Conservation (phyloP, 35 echinoderm and acorn worm species). For the Apostichopus californicus region DNA sequence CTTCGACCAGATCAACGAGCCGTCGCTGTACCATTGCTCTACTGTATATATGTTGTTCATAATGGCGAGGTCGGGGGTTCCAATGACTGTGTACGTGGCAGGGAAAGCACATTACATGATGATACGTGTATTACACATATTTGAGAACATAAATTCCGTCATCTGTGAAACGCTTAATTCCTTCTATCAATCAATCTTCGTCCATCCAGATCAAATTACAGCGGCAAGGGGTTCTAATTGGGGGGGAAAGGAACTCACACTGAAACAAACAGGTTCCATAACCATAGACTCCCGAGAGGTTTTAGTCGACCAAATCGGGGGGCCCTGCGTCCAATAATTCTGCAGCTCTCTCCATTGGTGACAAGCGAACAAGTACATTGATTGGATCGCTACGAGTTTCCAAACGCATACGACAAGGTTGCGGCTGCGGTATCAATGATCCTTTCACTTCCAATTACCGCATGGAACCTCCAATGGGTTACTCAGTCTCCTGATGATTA, state of each 20-base stretch:
- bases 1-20: too few relatives aligned
- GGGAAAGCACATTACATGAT: too few relatives aligned
- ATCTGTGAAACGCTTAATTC: too few relatives aligned
- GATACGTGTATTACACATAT: too few relatives aligned
- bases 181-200: background rate
- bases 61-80: too few relatives aligned
- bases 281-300: background rate
- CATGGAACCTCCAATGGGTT: background rate
- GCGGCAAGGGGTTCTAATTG: background rate
- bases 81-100: too few relatives aligned
- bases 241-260: background rate
- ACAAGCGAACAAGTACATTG: background rate
- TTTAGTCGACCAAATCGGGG: background rate
- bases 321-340: background rate
- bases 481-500: conserved; percentile 28
- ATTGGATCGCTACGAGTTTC: too few relatives aligned
- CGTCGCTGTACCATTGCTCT: too few relatives aligned
- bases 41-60: too few relatives aligned
- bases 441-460: conserved; percentile 45
- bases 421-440: background rate
- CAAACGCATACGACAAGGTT: background rate
- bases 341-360: background rate
- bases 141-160: too few relatives aligned
- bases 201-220: background rate
- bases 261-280: background rate